phyloP scores from a whole-genome alignment of 1,140 invertebrate species.

The Diorhabda sublineata region DNA sequence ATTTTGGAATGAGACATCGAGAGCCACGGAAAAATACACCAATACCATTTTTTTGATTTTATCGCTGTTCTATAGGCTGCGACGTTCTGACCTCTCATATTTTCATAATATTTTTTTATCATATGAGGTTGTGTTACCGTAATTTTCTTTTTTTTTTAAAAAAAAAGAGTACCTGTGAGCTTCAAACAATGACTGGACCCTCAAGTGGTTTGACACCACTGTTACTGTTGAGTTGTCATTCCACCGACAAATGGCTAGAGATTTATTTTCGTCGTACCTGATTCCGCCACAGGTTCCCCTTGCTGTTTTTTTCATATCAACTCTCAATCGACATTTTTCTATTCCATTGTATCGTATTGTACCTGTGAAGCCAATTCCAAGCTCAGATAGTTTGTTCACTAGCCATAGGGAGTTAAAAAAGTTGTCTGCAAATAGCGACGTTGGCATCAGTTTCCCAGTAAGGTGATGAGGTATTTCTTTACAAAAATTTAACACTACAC shows the following conservation, averaged over 20 bases:
- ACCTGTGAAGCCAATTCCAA: too few relatives aligned
- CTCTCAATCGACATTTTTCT: too few relatives aligned
- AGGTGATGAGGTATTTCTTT: not conserved
- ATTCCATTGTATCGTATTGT: too few relatives aligned
- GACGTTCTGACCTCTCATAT: conserved; percentile 5
- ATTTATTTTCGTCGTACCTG: conserved; percentile 13
- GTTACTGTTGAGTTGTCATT: conserved; percentile 20
- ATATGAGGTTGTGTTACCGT: conserved; percentile 3
- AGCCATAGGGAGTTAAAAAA: conserved; percentile 23
- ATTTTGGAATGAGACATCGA: too few relatives aligned
- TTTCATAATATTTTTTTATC: conserved; percentile 7
- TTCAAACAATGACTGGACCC: conserved; percentile 11
- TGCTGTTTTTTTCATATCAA: too few relatives aligned
- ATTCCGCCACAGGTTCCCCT: too few relatives aligned
- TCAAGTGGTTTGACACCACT: conserved; percentile 5
- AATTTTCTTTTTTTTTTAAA: conserved; percentile 23
- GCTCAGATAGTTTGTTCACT: too few relatives aligned
- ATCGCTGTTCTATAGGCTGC: not conserved
- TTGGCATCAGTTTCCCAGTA: conserved; percentile 14
- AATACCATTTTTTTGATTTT: conserved; percentile 14
- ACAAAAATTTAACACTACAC: conserved; percentile 27
- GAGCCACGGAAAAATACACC: not conserved
- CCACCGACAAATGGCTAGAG: conserved; percentile 14
- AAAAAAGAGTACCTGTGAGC: conserved; percentile 13
- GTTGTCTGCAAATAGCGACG: conserved; percentile 20